Evolutionary conservation across 1,140 invertebrate genomes (phyloP).

Genomic region (Trachymyrmex septentrionalis): DNA sequence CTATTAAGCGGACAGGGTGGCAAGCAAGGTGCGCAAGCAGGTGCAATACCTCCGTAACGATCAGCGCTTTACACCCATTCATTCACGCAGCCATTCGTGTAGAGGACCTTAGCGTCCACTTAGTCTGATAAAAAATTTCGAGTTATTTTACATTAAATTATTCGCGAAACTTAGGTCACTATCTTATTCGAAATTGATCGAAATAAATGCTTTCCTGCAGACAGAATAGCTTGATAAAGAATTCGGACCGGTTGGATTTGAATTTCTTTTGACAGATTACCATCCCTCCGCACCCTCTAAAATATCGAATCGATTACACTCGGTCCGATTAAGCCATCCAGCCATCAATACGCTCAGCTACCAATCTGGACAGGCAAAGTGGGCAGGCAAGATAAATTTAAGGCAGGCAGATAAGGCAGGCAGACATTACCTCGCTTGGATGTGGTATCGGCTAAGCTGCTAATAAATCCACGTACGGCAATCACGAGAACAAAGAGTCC

Average conservation of each 20-base stretch:
- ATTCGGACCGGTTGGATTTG: not conserved
- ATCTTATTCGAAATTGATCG: slow-evolving; percentile 24
- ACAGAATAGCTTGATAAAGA: not conserved
- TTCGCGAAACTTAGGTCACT: not conserved
- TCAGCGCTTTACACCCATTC: slow-evolving; percentile 45
- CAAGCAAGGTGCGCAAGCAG: slow-evolving; percentile 45
- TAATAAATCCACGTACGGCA: slow-evolving; percentile 86
- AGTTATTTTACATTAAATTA: not conserved
- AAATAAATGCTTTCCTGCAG: not conserved
- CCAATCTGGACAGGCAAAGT: not conserved
- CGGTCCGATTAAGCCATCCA: slow-evolving; percentile 19
- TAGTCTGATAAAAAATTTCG: slow-evolving; percentile 26
- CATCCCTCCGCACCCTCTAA: not conserved
- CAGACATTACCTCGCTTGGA: slow-evolving; percentile 85
- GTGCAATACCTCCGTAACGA: slow-evolving; percentile 47
- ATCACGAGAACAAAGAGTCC: slow-evolving; percentile 87
- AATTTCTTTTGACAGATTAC: not conserved
- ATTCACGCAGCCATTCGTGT: slow-evolving; percentile 34
- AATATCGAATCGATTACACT: not conserved
- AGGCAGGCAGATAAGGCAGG: slow-evolving; percentile 28
- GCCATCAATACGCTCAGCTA: slow-evolving; percentile 27
- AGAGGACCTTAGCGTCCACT: slow-evolving; percentile 26
- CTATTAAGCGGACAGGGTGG: slow-evolving; percentile 20
- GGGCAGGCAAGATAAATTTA: not conserved
- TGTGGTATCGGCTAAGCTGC: slow-evolving; percentile 82